Conservation (phyloP, 1,140 invertebrate species). For the Brevipalpus yothersi region DNA sequence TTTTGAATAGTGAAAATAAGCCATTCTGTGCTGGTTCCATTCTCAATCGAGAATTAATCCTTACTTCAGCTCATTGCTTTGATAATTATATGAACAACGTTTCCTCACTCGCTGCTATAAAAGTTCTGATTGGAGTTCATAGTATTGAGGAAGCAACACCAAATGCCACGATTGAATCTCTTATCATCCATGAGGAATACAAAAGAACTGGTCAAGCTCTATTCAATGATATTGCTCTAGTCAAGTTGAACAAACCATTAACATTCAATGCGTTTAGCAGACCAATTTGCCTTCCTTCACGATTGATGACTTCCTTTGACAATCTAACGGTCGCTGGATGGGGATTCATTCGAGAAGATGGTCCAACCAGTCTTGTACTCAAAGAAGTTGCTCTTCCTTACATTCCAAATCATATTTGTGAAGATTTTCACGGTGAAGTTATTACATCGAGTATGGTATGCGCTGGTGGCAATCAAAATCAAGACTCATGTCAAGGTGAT, state of each 20-base stretch:
- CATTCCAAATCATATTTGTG: background rate
- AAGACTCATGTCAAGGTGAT: slow-evolving; percentile 6
- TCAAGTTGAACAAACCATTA: background rate
- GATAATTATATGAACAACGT: background rate
- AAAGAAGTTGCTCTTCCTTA: background rate
- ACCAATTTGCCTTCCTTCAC: background rate
- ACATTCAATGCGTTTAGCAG: background rate
- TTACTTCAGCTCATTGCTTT: slow-evolving; percentile 1
- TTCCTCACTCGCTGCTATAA: background rate
- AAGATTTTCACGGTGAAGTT: background rate
- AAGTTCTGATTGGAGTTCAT: background rate
- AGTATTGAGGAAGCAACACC: background rate
- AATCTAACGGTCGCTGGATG: slow-evolving; percentile 1
- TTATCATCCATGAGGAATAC: background rate
- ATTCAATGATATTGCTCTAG: slow-evolving; percentile 3
- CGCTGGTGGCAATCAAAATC: background rate
- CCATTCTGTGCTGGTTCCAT: background rate
- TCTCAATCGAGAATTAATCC: background rate
- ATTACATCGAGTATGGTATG: slow-evolving; percentile 1
- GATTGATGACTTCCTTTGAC: background rate
- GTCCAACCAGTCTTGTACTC: background rate
- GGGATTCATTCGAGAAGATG: background rate
- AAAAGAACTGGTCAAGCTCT: background rate
- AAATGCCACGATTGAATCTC: background rate
- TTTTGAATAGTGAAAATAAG: background rate